phyloP scores from a whole-genome alignment of 2,888 invertebrate genomes.

The Eristalis intricaria region DNA sequence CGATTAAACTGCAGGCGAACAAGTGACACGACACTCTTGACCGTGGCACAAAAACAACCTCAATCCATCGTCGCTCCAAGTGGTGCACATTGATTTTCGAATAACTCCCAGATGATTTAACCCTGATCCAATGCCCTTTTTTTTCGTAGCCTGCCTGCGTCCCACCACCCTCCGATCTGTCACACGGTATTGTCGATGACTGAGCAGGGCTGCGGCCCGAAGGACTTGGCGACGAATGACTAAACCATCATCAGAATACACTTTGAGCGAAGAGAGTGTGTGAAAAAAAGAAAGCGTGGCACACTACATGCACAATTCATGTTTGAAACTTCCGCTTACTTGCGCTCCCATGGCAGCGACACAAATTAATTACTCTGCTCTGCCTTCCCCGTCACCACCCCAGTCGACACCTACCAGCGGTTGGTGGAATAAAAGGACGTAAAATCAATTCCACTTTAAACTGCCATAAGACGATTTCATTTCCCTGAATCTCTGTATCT shows the following conservation, averaged over 20 bases:
- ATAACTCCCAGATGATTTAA: constrained; percentile 30
- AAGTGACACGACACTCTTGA: constrained; percentile 27
- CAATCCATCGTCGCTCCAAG: constrained; percentile 14
- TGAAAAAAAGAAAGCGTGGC: not conserved
- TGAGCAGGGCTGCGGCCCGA: constrained; percentile 9
- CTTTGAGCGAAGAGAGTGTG: not conserved
- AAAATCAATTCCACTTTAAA: constrained; percentile 54
- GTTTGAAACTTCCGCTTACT: constrained; percentile 41
- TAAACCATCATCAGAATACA: constrained; percentile 19
- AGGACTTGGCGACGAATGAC: constrained; percentile 34
- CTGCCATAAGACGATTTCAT: constrained; percentile 25
- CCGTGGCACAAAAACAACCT: constrained; percentile 42
- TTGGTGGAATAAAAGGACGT: constrained; percentile 3
- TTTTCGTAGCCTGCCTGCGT: not conserved
- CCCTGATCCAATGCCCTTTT: constrained; percentile 58
- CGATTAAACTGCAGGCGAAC: constrained; percentile 41
- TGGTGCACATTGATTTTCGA: constrained; percentile 37
- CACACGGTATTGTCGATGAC: not conserved
- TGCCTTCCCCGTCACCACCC: not conserved
- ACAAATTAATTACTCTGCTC: constrained; percentile 42
- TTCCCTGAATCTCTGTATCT: constrained; percentile 5
- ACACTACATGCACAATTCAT: constrained; percentile 35
- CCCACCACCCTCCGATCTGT: not conserved
- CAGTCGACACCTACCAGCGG: not conserved
- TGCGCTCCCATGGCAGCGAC: constrained; percentile 9